Percentiles rank a stretch among this genome's conserved stretches.
phyloP scores from a whole-genome alignment of 30 jellyfish, hydroid and myxozoan genomes.

The Aurelia sp. region DNA sequence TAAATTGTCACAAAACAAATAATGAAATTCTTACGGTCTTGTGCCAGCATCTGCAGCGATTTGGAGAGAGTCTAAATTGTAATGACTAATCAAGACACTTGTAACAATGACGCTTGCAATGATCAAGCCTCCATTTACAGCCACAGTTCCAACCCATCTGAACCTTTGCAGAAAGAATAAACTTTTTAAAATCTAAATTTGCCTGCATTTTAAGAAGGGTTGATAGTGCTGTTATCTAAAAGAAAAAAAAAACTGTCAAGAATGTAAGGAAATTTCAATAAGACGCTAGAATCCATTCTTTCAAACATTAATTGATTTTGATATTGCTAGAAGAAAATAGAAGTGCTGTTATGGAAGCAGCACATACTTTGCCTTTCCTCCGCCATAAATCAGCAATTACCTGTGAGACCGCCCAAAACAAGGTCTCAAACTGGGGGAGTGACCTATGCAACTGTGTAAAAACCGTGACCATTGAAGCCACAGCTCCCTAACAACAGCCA shows the following conservation, averaged over 20 bases:
- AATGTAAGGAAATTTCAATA: no score
- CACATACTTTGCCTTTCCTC: no score
- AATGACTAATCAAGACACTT: conserved; percentile 46
- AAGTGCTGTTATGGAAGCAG: no score
- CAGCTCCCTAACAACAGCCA: no score
- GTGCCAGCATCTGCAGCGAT: conserved; percentile 36
- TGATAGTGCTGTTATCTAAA: neutral
- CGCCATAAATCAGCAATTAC: no score
- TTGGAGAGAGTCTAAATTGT: conserved; percentile 50
- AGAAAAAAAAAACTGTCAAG: neutral
- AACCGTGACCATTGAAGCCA: no score
- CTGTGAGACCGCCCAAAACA: no score
- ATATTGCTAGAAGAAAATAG: no score
- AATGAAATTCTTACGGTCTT: conserved; percentile 42
- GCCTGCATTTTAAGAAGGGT: neutral
- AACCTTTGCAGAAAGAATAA: conserved; percentile 33
- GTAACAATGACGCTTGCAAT: conserved; percentile 46
- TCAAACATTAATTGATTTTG: no score
- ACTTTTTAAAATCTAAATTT: neutral
- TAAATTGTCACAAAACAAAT: neutral
- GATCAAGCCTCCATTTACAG: conserved; percentile 43
- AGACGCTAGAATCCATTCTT: no score
- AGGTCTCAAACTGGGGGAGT: no score
- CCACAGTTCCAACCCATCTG: conserved; percentile 48
- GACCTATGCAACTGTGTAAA: no score